Base-by-base conservation (phyloP, 2,888 invertebrate genomes). In the Tricholauxania praeusta region DNA sequence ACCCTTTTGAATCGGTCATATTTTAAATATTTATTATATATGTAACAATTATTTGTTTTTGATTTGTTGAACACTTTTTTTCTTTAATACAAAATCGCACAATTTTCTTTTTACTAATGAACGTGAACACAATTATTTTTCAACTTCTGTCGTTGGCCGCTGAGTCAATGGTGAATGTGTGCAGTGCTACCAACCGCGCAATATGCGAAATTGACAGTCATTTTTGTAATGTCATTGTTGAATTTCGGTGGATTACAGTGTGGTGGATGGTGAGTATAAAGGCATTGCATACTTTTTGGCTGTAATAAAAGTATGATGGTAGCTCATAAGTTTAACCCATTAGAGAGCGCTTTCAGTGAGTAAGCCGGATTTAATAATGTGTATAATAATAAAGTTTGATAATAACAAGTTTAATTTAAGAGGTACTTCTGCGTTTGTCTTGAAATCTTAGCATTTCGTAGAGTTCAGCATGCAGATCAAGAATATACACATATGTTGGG, bases 1-100 rank as follows among this genome's bases (percentile, higher is more conserved):
- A 87, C 87, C 86, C 85, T 75, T 87, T 87, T 39, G 87, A 83
- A 78, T 87, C 87, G 77, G 86, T 86, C 87, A 87, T 87, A 64
- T 69, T 80, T 76, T 73, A 78, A 77, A 72, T 77, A 74, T 77
- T 78, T 72, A 62, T 78, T 70, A 65, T 67, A 63, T 53, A 74
- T 71, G 69, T 62, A 77, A 53, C 62, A 76, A 72, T 75, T 73
- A 48, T 52, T 71, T 19, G 28, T 17, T 17, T 39, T 39, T 2
- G 28, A 48, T 39, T 17, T 57, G 63, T 10, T 51, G 1, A 72
- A 68, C 69, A 66, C 57, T 71, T 73, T 72, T 74, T 68, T 69
- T 72, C 72, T 53, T 66, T 72, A 62, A 64, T 64, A 32, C 47
- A 74, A 57, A 52, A 51, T 53, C 69, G 68, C 70, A 19, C 39